phyloP scores from a whole-genome alignment of 2,113 vertebrate species.

The Syngnathus scovelli region DNA sequence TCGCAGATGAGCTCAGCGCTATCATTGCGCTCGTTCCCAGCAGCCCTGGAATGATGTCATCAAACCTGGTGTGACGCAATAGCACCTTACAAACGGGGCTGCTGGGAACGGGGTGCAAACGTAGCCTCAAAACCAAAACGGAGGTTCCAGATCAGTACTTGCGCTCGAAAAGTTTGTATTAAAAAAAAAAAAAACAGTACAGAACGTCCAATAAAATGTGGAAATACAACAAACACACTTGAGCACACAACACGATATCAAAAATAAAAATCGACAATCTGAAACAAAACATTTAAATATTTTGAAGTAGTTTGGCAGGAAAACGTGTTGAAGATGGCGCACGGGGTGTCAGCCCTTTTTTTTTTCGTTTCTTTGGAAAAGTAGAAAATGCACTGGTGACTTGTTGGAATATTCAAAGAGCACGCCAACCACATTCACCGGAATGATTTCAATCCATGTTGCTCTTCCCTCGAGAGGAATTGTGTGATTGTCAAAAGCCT shows the following conservation, averaged over 20 bases:
- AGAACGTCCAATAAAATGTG: background rate
- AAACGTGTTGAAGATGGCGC: no score
- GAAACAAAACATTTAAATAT: slow-evolving; percentile 53
- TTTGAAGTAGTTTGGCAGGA: background rate
- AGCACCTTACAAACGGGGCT: background rate
- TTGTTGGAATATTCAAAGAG: slow-evolving; percentile 26
- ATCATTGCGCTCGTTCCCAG: background rate
- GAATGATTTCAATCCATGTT: slow-evolving; percentile 44
- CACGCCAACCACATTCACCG: slow-evolving; percentile 20
- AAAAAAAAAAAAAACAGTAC: slow-evolving; percentile 33
- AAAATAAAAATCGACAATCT: slow-evolving; percentile 61
- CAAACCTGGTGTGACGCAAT: no score
- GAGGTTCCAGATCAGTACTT: slow-evolving; percentile 25
- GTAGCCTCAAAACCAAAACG: background rate
- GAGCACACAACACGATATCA: slow-evolving; percentile 56
- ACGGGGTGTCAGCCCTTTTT: background rate
- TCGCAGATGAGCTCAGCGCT: slow-evolving; percentile 44
- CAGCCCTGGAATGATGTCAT: background rate
- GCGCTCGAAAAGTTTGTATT: slow-evolving; percentile 31
- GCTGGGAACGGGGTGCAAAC: background rate
- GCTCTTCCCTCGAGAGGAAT: slow-evolving; percentile 14
- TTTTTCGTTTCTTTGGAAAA: slow-evolving; percentile 1
- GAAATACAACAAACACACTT: slow-evolving; percentile 39
- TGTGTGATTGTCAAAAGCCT: slow-evolving; percentile 68
- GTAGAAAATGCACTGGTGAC: background rate